A percentile compares a stretch with the other conserved stretches of the same genome.
phyloP scores from a whole-genome alignment of 2,113 vertebrate genomes.

The Ellobius talpinus region DNA sequence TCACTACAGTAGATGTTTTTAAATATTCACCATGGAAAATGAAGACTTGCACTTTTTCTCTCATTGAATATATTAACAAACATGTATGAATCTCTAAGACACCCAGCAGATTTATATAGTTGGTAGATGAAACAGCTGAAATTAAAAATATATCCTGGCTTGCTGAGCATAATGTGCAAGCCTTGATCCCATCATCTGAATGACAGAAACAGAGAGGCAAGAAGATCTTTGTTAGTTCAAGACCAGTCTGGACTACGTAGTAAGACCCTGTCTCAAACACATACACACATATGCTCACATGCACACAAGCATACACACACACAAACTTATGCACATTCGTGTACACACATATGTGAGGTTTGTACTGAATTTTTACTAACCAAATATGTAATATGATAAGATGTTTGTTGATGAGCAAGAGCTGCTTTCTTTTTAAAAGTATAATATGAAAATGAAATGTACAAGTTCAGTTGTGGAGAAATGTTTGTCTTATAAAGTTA shows the following conservation, averaged over 20 bases:
- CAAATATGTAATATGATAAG: slow-evolving; percentile 1
- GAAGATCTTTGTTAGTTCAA: not conserved
- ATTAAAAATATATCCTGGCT: slow-evolving; percentile 14
- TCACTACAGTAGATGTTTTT: not conserved
- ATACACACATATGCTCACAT: fast-evolving
- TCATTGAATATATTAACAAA: slow-evolving; percentile 4
- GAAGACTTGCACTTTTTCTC: not conserved
- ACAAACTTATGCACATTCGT: not conserved
- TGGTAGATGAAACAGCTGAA: not conserved
- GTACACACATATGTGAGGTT: not conserved
- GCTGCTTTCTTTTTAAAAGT: slow-evolving; percentile 45
- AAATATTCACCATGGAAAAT: not conserved
- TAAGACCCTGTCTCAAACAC: not conserved
- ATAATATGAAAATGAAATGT: not conserved
- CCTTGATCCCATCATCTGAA: not conserved
- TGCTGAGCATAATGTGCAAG: not conserved
- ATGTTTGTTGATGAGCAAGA: slow-evolving; percentile 28
- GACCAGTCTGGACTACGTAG: not conserved
- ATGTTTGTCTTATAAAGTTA: not conserved
- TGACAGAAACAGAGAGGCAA: not conserved
- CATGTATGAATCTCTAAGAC: not conserved
- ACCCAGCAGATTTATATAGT: not conserved
- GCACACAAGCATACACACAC: too few species aligned
- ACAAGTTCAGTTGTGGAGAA: slow-evolving; percentile 24
- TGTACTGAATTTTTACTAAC: slow-evolving; percentile 4